Conservation (phyloP, 2,797 vertebrate species). For the Hyperoplus lanceolatus region DNA sequence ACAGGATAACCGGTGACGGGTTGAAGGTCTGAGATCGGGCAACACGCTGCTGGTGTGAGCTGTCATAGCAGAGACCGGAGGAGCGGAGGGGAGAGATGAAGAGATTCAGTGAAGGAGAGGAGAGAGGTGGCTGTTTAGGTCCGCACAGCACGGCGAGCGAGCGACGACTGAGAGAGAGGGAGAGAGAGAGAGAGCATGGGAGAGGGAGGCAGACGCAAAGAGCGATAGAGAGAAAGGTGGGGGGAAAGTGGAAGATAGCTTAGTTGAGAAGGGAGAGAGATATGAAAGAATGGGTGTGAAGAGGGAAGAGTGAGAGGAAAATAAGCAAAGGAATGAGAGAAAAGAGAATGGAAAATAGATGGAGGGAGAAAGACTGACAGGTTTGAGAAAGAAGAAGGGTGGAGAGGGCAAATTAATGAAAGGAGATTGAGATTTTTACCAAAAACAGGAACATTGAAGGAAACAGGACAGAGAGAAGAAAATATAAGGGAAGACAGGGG, state of each 20-base stretch:
- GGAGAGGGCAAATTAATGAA: background rate
- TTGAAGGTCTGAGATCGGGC: constrained; percentile 72
- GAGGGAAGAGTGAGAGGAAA: background rate
- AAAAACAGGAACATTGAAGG: background rate
- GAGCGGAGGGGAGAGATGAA: constrained; percentile 64
- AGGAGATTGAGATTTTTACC: background rate
- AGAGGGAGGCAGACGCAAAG: constrained; percentile 19
- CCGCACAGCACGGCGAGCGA: constrained; percentile 77
- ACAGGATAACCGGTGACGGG: constrained; percentile 71
- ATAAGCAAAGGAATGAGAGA: background rate
- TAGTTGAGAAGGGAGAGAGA: background rate
- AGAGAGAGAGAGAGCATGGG: constrained; percentile 24
- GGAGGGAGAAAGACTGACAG: background rate
- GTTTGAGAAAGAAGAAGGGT: background rate
- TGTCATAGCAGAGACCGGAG: constrained; percentile 80
- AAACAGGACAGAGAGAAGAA: background rate
- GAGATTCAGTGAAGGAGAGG: constrained; percentile 67
- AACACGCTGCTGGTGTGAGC: constrained; percentile 78
- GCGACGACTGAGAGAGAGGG: constrained; percentile 72
- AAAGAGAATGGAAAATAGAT: background rate
- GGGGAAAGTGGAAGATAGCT: constrained; percentile 21
- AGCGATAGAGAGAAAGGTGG: constrained; percentile 27
- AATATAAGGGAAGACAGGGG: background rate
- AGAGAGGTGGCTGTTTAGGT: constrained; percentile 73
- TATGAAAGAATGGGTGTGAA: background rate